Evolutionary conservation across 2,888 invertebrate genomes (phyloP), one percentile per base, ranked within the genome.

Genomic region (Nomada goodeniana): DNA sequence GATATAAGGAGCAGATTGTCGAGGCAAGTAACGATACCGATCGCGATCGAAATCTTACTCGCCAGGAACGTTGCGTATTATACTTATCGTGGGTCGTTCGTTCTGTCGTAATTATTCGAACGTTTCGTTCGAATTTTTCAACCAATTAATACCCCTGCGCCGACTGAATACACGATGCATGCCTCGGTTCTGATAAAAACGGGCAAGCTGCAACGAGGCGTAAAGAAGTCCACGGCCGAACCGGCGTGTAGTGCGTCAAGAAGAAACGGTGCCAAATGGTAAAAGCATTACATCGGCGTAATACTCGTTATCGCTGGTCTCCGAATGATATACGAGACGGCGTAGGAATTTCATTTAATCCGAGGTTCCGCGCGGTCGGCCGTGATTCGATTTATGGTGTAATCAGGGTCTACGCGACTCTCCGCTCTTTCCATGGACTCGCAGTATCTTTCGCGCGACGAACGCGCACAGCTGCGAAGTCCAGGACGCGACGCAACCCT

Each of bases 331-430:
- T 92, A 92, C 91, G 92, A 87, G 90, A 91, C 86, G 88, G 89
- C 91, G 89, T 89, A 91, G 92, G 92, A 92, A 92, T 92, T 92
- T 92, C 92, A 92, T 92, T 92, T 92, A 92, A 92, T 92, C 90
- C 89, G 88, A 87, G 88, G 86, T 90, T 89, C 90, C 90, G 89
- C 89, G 89, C 88, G 91, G 89, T 90, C 91, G 90, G 88, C 90
- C 89, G 91, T 91, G 92, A 92, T 92, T 92, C 92, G 91, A 92
- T 92, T 92, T 92, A 92, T 92, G 91, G 91, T 85, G 91, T 92
- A 92, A 92, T 92, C 92, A 91, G 91, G 84, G 71, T 82, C 72
- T 65, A 80, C 77, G 74, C 77, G 83, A 82, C 75, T 84, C 59
- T 71, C 78, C 59, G 59, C 77, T 83, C 80, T 80, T 80, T 73